phyloP scores from a whole-genome alignment of 2,113 vertebrate species.

The Mystacornis crossleyi region DNA sequence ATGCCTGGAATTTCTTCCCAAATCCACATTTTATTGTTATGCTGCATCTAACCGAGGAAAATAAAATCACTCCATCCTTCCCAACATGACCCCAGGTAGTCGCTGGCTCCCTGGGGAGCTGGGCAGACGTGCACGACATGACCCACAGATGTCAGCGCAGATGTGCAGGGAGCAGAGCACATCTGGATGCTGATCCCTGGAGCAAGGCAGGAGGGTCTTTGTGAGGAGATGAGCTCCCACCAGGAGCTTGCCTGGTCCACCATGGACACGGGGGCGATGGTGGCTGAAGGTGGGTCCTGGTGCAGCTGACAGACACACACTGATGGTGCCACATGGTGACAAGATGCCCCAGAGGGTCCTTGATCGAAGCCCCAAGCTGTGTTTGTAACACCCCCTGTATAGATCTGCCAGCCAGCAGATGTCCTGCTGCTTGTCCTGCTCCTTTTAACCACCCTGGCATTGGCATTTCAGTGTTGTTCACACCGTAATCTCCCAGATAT shows the following conservation, averaged over 20 bases:
- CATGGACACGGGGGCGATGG: accelerated
- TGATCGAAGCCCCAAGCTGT: background rate
- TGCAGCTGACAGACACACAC: background rate
- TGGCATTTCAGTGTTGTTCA: background rate
- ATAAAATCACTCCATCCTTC: background rate
- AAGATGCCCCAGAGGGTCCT: background rate
- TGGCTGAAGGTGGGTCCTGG: background rate
- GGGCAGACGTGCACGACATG: accelerated
- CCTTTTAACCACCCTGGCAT: background rate
- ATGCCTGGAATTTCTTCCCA: background rate
- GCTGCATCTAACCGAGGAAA: background rate
- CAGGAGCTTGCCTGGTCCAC: background rate
- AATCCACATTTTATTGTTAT: background rate
- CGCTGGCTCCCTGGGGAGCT: accelerated
- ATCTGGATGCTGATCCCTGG: background rate
- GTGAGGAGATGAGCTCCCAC: background rate
- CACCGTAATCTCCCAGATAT: background rate
- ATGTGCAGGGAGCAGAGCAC: background rate
- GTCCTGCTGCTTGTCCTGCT: background rate
- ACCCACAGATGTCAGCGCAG: background rate
- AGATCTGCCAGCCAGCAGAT: background rate
- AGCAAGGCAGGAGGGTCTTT: background rate
- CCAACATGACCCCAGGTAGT: background rate
- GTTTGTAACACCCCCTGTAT: background rate
- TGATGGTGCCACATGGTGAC: background rate